A percentile compares a stretch with the other conserved stretches of the same genome.
Conservation (phyloP, 1,140 invertebrate species). For the Gryon sp. region DNA sequence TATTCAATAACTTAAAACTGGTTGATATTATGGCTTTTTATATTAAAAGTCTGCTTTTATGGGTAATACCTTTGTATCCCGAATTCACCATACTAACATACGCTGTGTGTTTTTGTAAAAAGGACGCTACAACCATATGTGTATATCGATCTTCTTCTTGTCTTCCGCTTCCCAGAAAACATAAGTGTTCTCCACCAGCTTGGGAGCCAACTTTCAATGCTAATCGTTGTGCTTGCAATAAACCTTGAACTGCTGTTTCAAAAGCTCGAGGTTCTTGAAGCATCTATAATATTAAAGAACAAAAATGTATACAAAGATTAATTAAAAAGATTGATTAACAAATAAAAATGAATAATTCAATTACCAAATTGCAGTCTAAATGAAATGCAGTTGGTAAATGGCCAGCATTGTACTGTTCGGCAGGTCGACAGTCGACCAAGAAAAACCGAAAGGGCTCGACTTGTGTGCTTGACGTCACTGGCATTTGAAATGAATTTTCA, state of each 20-base stretch:
- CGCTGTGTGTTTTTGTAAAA: conserved; percentile 95
- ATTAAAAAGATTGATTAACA: not conserved
- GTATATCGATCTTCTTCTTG: conserved; percentile 98
- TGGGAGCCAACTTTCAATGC: conserved; percentile 92
- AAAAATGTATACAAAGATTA: too few relatives aligned
- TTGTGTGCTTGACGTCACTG: conserved; percentile 76
- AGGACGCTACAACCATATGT: conserved; percentile 98
- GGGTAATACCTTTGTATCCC: conserved; percentile 88
- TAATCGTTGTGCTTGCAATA: conserved; percentile 93
- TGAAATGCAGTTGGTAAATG: conserved; percentile 98
- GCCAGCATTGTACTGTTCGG: conserved; percentile 96
- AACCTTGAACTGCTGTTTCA: conserved; percentile 94
- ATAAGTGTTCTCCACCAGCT: conserved; percentile 97
- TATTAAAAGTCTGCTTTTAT: not conserved
- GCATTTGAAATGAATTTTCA: conserved; percentile 84
- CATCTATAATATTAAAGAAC: conserved; percentile 83
- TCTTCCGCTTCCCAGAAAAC: conserved; percentile 97
- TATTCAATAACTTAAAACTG: too few relatives aligned
- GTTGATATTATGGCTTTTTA: not conserved
- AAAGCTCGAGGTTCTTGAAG: conserved; percentile 97
- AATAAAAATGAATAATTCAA: conserved; percentile 31
- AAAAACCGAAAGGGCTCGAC: conserved; percentile 90
- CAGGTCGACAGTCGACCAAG: conserved; percentile 91
- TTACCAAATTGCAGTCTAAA: conserved; percentile 95
- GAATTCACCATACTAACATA: conserved; percentile 96